Base-by-base conservation (phyloP, 2,888 invertebrate genomes). In the Empis stercorea region DNA sequence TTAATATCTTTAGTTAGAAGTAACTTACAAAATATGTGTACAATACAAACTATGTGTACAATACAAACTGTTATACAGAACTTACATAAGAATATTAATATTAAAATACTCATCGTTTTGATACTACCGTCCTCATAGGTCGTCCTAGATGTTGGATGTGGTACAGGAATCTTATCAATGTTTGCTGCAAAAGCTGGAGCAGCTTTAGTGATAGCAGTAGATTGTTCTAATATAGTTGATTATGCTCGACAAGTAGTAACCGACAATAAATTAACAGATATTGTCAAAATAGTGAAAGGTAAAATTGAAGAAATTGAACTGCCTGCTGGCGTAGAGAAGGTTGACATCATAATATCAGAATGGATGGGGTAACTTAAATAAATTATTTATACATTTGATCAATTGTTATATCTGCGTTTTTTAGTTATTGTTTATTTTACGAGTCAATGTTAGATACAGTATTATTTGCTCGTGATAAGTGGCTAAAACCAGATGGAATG, bases 391-490 rank as follows among this genome's bases (percentile, higher is more conserved):
- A 30, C 16, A 2, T 23, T 44, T 27, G 23, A 36, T 34, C 10
- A n/a, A 3, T 34, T 32, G 32, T n/a, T n/a, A 34, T 34, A 5
- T 34, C 13, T 34, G 11, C n/a, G 2, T 34, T n/a, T n/a, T n/a
- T 34, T 34, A 34, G 40, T 40, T 80, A 84, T 61, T 84, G 83
- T 56, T 68, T 99, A 13, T 97, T 99, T 70, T 99, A 99, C 58
- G 99, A 99, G 72, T 96, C 96, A 54, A 99, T 99, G 99, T 71
- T 99, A 64, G 97, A 97, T 68, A 99, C 99, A 0, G 97, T 99
- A n/a, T 76, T 99, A 44, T 94, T 83, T 61, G 99, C 99, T 0
- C 75, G 99, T 36, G 96, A 99, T 68, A 97, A 96, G 72, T 99
- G 97, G 99, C 79, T 99, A 41, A 81, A 80, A 55, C 77, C 85